Evolutionary conservation across 2,888 invertebrate genomes (phyloP).

Genomic region (Tridacna crocea): DNA sequence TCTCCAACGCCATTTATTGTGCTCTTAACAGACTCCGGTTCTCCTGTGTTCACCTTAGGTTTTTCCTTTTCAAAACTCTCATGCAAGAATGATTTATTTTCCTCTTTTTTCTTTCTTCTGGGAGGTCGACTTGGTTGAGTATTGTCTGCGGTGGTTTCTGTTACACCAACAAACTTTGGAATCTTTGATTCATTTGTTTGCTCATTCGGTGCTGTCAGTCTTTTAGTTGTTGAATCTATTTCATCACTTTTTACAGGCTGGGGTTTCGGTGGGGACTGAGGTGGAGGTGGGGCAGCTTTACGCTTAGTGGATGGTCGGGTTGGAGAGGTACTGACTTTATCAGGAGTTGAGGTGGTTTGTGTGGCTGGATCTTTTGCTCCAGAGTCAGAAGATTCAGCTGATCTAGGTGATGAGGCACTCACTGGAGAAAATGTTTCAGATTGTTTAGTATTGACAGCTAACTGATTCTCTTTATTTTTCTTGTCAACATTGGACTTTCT

Average conservation of each 20-base stretch:
- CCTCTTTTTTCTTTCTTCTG: constrained; percentile 57
- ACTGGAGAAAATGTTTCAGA: constrained; percentile 50
- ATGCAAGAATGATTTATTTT: constrained; percentile 57
- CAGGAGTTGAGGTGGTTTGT: constrained; percentile 29
- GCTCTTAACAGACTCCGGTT: constrained; percentile 38
- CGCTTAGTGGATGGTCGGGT: constrained; percentile 68
- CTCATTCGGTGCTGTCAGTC: constrained; percentile 38
- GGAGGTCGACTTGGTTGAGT: constrained; percentile 60
- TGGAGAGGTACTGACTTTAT: constrained; percentile 45
- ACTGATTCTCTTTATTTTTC: constrained; percentile 31
- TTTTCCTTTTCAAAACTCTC: constrained; percentile 51
- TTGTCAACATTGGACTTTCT: constrained; percentile 28
- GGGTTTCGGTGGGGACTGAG: constrained; percentile 22
- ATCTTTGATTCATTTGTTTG: constrained; percentile 28
- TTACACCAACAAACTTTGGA: constrained; percentile 32
- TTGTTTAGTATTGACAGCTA: constrained; percentile 48
- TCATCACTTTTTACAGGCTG: constrained; percentile 11
- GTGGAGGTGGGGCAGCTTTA: constrained; percentile 72
- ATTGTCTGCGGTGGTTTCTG: constrained; percentile 25
- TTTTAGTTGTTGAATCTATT: constrained; percentile 55
- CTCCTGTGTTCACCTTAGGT: constrained; percentile 28
- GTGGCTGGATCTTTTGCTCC: constrained; percentile 35
- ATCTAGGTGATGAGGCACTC: constrained; percentile 58
- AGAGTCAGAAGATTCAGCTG: constrained; percentile 10
- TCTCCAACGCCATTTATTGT: constrained; percentile 21